Base-by-base conservation (phyloP, 2,888 invertebrate genomes). In the Aphrophora alni region DNA sequence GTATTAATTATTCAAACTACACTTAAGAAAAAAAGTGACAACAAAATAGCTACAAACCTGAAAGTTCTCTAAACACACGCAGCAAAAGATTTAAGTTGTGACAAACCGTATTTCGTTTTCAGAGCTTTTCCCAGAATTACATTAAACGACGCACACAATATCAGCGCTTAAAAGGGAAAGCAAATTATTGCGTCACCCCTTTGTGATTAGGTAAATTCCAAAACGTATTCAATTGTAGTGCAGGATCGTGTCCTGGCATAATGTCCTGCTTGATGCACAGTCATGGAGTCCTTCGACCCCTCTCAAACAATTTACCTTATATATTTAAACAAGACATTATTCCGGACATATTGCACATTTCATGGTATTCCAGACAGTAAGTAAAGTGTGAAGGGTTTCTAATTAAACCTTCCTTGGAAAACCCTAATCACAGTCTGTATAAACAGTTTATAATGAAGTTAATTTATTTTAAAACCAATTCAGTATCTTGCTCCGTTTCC, bases 181-280 rank as follows among this genome's bases (percentile, higher is more conserved):
- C 44, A 44, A 44, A 44, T 44, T 44, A 44, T 44, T 4, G 44
- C 44, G 17, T 44, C 44, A 44, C 69, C 69, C 25, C 12, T 68
- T 68, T 25, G 38, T 38, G 70, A 69, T 69, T 77, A 77, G 77
- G 77, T 69, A 38, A 38, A 69, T 77, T 24, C 77, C 33, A 69
- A 69, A 69, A 68, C 77, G 28, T 77, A 69, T 24, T 44, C 44
- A 33, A 33, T 14, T 44, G 44, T 44, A 44, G 44, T 33, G 33
- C 33, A 5, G 33, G 17, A 44, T 44, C 44, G 44, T 44, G 44
- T 12, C 44, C 44, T 12, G 10, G 44, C 44, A 44, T 44, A 44
- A 44, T 44, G 44, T 44, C 44, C 44, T 44, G 2, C 44, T 14
- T 44, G 44, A 17, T 44, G 44, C 44, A 44, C 12, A 44, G 44